Conservation (phyloP, 2,888 invertebrate genomes). For the Folsomia candida region DNA sequence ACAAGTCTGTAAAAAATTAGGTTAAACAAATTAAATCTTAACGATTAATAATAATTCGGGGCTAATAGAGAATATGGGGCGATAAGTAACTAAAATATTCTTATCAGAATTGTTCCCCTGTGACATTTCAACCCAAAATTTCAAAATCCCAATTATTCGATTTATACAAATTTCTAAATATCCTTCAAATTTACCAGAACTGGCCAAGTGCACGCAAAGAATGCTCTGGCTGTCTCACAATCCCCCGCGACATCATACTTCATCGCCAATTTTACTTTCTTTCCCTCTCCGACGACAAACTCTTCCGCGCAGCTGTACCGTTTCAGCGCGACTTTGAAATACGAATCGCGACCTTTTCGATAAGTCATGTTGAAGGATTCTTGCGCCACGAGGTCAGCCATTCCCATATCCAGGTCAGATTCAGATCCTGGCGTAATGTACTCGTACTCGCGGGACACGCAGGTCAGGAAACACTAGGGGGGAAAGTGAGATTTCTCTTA, state of each 20-base stretch:
- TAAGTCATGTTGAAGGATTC: not conserved
- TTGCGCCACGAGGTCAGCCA: not conserved
- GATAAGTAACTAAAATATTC: no score
- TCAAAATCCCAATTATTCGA: no score
- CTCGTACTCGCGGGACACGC: not conserved
- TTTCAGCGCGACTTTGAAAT: not conserved
- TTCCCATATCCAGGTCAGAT: not conserved
- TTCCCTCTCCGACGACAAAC: not conserved
- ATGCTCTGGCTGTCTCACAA: not conserved
- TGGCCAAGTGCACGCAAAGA: not conserved
- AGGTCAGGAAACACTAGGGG: not conserved
- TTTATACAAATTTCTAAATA: no score
- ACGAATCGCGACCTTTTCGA: not conserved
- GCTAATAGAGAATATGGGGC: no score
- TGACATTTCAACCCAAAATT: no score
- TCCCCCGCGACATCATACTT: not conserved
- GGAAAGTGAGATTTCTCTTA: not conserved
- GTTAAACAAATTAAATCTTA: no score
- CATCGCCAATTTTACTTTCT: not conserved
- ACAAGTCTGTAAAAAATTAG: no score
- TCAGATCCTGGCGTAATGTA: not conserved
- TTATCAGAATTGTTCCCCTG: no score
- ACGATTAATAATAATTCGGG: no score
- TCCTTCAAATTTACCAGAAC: not conserved
- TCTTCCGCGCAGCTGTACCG: not conserved